A percentile compares a stretch with the other conserved stretches of the same genome.
These are phyloP conservation scores for Parapsyche elsis DNA, from an alignment of 1,140 invertebrate genomes.

Conservation along the genomic window DNA sequence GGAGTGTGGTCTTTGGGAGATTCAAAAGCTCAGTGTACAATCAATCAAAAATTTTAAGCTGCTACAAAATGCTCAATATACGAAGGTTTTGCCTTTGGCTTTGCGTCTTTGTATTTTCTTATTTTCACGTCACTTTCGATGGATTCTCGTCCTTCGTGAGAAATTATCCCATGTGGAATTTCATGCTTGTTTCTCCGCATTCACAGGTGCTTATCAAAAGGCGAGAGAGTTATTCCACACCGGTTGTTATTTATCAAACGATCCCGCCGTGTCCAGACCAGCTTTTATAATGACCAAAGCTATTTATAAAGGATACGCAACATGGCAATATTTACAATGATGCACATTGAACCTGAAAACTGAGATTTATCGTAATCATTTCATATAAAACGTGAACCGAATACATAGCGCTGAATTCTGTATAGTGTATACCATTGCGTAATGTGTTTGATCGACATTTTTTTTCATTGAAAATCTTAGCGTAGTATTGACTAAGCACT, in stretches of 20 bases:
- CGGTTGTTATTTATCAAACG: neutral
- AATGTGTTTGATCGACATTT: too few species aligned
- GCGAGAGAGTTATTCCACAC: neutral
- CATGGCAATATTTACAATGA: neutral
- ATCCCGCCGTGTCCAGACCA: neutral
- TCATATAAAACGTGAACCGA: too few species aligned
- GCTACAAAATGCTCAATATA: neutral
- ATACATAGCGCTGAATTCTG: too few species aligned
- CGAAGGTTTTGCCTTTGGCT: too few species aligned
- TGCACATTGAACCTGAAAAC: too few species aligned
- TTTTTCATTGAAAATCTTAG: too few species aligned
- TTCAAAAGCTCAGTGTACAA: too few species aligned
- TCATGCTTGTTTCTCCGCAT: neutral
- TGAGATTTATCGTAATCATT: too few species aligned
- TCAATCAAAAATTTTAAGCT: too few species aligned
- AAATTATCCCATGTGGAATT: neutral
- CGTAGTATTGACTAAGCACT: neutral
- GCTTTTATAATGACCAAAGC: slow-evolving; percentile 1
- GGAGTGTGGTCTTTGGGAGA: too few species aligned
- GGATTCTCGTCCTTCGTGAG: neutral
- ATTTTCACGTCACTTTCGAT: neutral
- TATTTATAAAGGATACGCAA: neutral
- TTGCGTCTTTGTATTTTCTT: slow-evolving; percentile 12
- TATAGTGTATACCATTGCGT: too few species aligned
- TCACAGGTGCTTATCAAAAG: neutral